Evolutionary conservation across 2,888 invertebrate species (phyloP).

Genomic region (Eupithecia tripunctaria): DNA sequence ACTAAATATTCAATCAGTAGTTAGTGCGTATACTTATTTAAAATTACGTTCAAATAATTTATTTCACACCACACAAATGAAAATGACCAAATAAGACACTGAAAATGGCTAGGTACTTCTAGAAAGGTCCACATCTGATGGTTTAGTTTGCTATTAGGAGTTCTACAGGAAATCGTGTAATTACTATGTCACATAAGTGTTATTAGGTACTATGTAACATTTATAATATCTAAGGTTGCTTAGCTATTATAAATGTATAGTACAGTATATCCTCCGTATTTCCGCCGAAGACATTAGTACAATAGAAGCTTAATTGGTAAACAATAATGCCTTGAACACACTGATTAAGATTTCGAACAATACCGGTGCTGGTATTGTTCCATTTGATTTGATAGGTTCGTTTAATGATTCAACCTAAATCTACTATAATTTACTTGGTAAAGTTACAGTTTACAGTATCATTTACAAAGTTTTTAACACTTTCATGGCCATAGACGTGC

Average conservation of each 20-base stretch:
- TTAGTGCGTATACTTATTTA: too few species aligned
- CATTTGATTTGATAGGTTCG: constrained; percentile 15
- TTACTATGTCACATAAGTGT: too few species aligned
- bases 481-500: too few species aligned
- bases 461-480: too few species aligned
- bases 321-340: constrained; percentile 29
- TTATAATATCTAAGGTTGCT: not conserved
- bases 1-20: too few species aligned
- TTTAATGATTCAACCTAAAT: constrained; percentile 7
- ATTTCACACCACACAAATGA: too few species aligned
- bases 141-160: not conserved
- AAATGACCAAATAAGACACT: too few species aligned
- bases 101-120: not conserved
- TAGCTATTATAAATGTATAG: too few species aligned
- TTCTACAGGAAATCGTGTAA: too few species aligned
- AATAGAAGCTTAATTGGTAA: constrained; percentile 18
- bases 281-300: constrained; percentile 13
- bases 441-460: not conserved
- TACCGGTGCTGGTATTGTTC: constrained; percentile 28
- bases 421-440: not conserved
- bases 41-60: too few species aligned
- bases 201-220: not conserved
- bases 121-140: not conserved
- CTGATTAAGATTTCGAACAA: constrained; percentile 34
- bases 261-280: not conserved